Evolutionary conservation across 1,140 invertebrate genomes (phyloP), one percentile per base, ranked within the genome.

Genomic region (Calliphora vicina): DNA sequence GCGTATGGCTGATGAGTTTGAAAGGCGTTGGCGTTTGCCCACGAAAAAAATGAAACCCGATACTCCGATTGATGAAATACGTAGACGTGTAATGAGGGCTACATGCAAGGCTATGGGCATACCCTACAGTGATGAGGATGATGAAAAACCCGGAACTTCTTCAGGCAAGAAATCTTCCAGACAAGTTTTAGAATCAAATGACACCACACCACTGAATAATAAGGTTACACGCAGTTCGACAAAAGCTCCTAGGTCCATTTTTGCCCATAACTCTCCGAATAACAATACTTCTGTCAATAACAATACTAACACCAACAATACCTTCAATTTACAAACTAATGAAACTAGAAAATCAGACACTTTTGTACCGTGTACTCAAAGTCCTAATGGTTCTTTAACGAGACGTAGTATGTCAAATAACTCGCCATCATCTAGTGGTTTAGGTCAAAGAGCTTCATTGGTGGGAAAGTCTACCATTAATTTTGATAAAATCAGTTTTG

Each of bases 401-500:
- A 72, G 43, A 43, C 10, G 82, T 35, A 15, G 78, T 73, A 83
- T 27, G 6, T 12, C 42, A 15, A 45, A 42, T 23, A 20, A n/a
- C 23, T 42, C 73, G 3, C 29, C 43, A 25, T 61, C 80, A 2
- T 26, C 6, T 2, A 72, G 67, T 35, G 80, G 27, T 57, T 9
- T 29, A 74, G 35, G 80, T 23, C 81, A 45, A 29, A 13, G 71
- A 23, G 73, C 82, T 10, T 83, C 82, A 5, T 81, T 61, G 61
- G 85, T 61, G 2, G 83, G 83, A 8, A 83, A 82, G 8, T 85
- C 86, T 35, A 89, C 88, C 17, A 87, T 89, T 8, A 85, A 89
- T 80, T 89, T 89, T 67, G 88, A 89, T 80, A 89, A 89, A 83
- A 89, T 89, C 5, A 89, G 88, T 84, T 89, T 89, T 27, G 88